Evolutionary conservation across 2,888 invertebrate genomes (phyloP), one percentile per base, ranked within the genome.

Genomic region (Cephonodes hylas): DNA sequence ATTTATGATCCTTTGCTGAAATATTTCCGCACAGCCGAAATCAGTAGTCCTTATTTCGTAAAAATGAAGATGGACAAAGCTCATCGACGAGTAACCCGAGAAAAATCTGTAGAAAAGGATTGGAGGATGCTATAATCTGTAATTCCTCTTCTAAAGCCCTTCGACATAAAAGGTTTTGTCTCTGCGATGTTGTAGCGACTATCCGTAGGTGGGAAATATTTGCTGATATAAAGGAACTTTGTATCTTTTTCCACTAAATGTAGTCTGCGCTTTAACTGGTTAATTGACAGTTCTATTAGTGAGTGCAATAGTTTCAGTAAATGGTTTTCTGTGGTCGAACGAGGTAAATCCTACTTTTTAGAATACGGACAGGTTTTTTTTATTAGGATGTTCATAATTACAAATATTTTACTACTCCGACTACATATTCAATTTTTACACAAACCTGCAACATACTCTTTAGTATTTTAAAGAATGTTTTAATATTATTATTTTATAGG

Each of bases 71-170:
- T 10, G 4, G 46, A 46, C 42, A 59, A 27, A 59, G 59, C 20
- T 46, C 27, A 27, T 44, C 25, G 31, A 27, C 18, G 27, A 44
- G 44, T 44, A 31, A 46, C 45, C 46, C 45, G n/a, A 27, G 18
- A n/a, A 22, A 46, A 46, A 59, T 34, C 18, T n/a, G 38, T 60
- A 60, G n/a, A 60, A 60, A 48, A 60, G 25, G 60, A 38, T 60
- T 46, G 6, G 10, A 31, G 31, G 22, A 13, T 60, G 46, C 34
- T 38, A 45, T 23, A 46, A 27, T 34, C 48, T 18, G 48, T 46
- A 60, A 48, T 60, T 38, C 48, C 48, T 60, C 60, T 60, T 13
- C 38, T 48, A 60, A 60, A 46, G 8, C 38, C 60, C 23, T 34
- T 60, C 34, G 23, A 60, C 34, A 46, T 10, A 46, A 45, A 18